Evolutionary conservation across 2,113 vertebrate species (phyloP), one percentile per base, ranked within the genome.

Genomic region (Boulengeromyrus knoepffleri): DNA sequence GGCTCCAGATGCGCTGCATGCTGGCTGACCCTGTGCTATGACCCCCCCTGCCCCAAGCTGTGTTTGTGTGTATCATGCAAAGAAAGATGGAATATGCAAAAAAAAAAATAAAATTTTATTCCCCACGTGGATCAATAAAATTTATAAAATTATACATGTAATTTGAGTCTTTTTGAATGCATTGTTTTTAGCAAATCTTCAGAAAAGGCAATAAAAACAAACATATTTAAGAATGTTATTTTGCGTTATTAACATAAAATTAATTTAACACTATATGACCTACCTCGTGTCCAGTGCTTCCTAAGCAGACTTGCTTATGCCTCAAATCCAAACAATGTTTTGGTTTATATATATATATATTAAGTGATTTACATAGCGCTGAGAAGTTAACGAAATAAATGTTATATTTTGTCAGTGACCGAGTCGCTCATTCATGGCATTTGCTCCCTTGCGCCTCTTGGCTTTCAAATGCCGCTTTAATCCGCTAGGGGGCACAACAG

Each of bases 401-500:
- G 19, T 53, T 53, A 19, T 56, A 56, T 21, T 56, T 58, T 58
- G 1, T 58, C 24, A n/a, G 56, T 24, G 56, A 58, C 6, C 8
- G 19, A 58, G 56, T n/a, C n/a, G 7, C 56, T 9, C 24, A 9
- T 56, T 56, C 24, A 56, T 58, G 21, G 12, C 10, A 70, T 31
- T 31, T 13, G 62, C 10, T 31, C 27, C 10, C 10, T 12, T 70
- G 74, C 74, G 74, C 5, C 74, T 19, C 74, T 42, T 39, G 74
- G 74, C 36, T 77, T 39, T 39, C 15, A 39, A 70, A 19, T 19
- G 74, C 36, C 13, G 4, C 36, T 80, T 83, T 80, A 13, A 9
- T 31, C 21, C 90, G 17, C 85, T 80, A 90, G 90, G 56, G 90
- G 90, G 90, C 90, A 86, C 46, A 52, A 42, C 47, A 74, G 21